Evolutionary conservation across 2,113 vertebrate genomes (phyloP).

Genomic region (Dasyornis broadbenti): DNA sequence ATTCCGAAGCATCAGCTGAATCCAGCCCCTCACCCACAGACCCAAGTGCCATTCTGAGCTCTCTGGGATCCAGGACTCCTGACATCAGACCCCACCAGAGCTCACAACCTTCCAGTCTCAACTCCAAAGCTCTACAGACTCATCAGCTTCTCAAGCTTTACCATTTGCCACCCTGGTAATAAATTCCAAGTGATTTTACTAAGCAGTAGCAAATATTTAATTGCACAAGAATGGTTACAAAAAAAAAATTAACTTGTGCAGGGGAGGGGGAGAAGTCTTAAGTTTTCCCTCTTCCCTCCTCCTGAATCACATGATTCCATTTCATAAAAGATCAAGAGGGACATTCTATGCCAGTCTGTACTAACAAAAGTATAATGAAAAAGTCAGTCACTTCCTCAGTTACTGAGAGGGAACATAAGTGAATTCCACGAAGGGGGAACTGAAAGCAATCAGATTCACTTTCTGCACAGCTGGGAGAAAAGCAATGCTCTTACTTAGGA

Average conservation of each 20-base stretch:
- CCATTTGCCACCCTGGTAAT: background rate
- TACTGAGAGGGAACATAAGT: background rate
- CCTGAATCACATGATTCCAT: background rate
- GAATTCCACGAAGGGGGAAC: background rate
- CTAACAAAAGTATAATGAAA: background rate
- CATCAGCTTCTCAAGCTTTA: background rate
- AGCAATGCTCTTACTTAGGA: background rate
- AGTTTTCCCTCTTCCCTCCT: background rate
- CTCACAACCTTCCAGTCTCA: background rate
- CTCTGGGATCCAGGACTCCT: background rate
- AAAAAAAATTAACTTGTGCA: background rate
- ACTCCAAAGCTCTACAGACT: background rate
- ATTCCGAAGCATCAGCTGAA: background rate
- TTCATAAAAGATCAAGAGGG: constrained; percentile 2
- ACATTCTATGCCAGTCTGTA: background rate
- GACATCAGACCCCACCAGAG: background rate
- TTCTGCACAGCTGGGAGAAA: background rate
- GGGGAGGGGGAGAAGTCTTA: background rate
- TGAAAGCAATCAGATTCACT: constrained; percentile 25
- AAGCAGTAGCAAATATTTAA: background rate
- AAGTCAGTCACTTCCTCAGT: background rate
- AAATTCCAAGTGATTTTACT: background rate
- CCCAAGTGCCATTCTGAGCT: background rate
- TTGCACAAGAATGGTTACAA: background rate
- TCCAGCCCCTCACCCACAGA: background rate